phyloP scores from a whole-genome alignment of 92 coral and sea anemone genomes.

The Actinernus sp. region DNA sequence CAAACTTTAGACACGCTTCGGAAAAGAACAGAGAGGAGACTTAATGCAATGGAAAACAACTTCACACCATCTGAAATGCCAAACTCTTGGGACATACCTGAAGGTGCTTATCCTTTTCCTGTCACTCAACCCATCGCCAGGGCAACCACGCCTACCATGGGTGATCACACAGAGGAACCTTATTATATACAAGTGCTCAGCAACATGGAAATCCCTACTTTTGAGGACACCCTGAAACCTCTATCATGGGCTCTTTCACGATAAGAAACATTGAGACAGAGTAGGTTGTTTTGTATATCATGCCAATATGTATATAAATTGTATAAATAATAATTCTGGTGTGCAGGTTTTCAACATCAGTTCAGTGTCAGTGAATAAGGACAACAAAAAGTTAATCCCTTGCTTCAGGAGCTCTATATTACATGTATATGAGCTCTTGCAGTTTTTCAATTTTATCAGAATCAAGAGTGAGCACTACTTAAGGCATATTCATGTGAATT shows the following conservation, averaged over 20 bases:
- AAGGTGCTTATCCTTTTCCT: constrained; percentile 43
- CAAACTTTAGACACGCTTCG: constrained; percentile 69
- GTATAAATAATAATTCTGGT: too few relatives aligned
- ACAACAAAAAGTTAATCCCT: too few relatives aligned
- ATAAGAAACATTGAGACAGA: not conserved
- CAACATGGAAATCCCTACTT: constrained; percentile 95
- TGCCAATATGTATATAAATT: constrained; percentile 19
- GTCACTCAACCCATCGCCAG: constrained; percentile 74
- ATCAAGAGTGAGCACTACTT: too few relatives aligned
- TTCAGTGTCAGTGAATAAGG: too few relatives aligned
- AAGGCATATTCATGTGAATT: too few relatives aligned
- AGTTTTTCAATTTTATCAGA: too few relatives aligned
- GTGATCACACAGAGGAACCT: constrained; percentile 51
- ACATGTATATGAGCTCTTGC: too few relatives aligned
- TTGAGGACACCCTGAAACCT: constrained; percentile 97
- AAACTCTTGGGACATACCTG: constrained; percentile 73
- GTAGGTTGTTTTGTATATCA: not conserved
- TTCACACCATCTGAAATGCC: constrained; percentile 36
- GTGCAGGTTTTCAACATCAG: too few relatives aligned
- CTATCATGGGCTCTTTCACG: constrained; percentile 73
- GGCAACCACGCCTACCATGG: constrained; percentile 88
- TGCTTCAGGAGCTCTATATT: too few relatives aligned
- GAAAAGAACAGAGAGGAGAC: constrained; percentile 75
- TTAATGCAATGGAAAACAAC: constrained; percentile 44
- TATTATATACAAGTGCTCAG: constrained; percentile 75